These are phyloP conservation scores for Andrena bicolor DNA, from an alignment of 2,888 invertebrate species.

Conservation along the genomic window DNA sequence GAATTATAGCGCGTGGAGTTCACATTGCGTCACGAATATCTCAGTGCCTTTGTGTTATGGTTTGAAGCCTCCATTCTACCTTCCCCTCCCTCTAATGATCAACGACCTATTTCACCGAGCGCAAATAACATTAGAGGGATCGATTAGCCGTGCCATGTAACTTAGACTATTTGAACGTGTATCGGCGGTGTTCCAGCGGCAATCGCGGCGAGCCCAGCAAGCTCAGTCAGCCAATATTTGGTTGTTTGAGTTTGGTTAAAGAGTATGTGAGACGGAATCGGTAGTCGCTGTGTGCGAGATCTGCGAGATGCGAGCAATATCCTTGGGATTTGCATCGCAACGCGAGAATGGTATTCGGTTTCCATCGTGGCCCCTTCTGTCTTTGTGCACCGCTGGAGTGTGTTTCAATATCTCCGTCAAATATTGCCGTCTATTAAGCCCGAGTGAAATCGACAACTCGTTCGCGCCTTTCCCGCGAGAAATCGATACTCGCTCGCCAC, in stretches of 20 bases:
- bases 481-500: slow-evolving; percentile 31
- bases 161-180: slow-evolving; percentile 56
- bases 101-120: not conserved
- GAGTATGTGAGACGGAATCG: slow-evolving; percentile 44
- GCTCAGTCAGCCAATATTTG: slow-evolving; percentile 42
- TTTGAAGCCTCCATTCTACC: no score
- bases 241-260: slow-evolving; percentile 49
- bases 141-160: slow-evolving; percentile 46
- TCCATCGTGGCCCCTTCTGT: not conserved
- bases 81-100: not conserved
- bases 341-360: not conserved
- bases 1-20: no score
- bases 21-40: no score
- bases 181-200: slow-evolving; percentile 53
- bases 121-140: slow-evolving; percentile 36
- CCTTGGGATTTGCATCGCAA: slow-evolving; percentile 8
- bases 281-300: slow-evolving; percentile 10
- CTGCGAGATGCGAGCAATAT: not conserved
- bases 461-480: not conserved
- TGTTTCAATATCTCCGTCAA: no score
- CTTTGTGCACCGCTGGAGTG: no score
- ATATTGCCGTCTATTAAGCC: no score
- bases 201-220: slow-evolving; percentile 37
- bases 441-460: no score
- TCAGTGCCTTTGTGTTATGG: no score